Percentiles rank a stretch among this genome's conserved stretches.
Conservation (phyloP, 2,888 invertebrate genomes). For the Catonia carolina region DNA sequence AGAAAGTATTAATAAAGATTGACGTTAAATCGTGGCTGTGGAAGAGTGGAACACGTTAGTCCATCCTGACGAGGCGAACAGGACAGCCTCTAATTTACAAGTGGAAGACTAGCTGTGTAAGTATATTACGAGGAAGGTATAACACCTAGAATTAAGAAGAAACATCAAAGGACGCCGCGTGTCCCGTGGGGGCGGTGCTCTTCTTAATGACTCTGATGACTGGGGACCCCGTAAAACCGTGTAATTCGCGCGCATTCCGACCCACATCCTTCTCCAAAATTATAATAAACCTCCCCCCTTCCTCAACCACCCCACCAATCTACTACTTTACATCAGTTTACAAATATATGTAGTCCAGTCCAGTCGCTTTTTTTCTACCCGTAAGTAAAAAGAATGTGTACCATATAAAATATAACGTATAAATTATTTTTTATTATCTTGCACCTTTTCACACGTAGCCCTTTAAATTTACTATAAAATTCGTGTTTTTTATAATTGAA, state of each 20-base stretch:
- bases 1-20: too few relatives aligned
- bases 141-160: slow-evolving; percentile 13
- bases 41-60: background rate
- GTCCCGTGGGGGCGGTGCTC: slow-evolving; percentile 7
- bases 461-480: too few relatives aligned
- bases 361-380: too few relatives aligned
- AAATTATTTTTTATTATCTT: too few relatives aligned
- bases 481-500: too few relatives aligned
- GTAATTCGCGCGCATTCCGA: slow-evolving; percentile 10
- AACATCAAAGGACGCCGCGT: slow-evolving; percentile 11
- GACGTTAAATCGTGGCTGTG: background rate
- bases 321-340: too few relatives aligned
- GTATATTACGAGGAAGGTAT: slow-evolving; percentile 13
- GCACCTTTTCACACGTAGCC: too few relatives aligned
- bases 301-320: background rate
- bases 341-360: too few relatives aligned
- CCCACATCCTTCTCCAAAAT: slow-evolving; percentile 5
- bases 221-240: slow-evolving; percentile 14
- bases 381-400: too few relatives aligned
- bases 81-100: slow-evolving; percentile 12
- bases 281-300: background rate
- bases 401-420: too few relatives aligned
- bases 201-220: slow-evolving; percentile 9
- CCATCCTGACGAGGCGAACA: background rate
- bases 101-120: slow-evolving; percentile 7